Percentiles rank a stretch among this genome's conserved stretches.
Evolutionary conservation across 2,797 vertebrate species (phyloP).

Genomic region (Lithobates sylvaticus): DNA sequence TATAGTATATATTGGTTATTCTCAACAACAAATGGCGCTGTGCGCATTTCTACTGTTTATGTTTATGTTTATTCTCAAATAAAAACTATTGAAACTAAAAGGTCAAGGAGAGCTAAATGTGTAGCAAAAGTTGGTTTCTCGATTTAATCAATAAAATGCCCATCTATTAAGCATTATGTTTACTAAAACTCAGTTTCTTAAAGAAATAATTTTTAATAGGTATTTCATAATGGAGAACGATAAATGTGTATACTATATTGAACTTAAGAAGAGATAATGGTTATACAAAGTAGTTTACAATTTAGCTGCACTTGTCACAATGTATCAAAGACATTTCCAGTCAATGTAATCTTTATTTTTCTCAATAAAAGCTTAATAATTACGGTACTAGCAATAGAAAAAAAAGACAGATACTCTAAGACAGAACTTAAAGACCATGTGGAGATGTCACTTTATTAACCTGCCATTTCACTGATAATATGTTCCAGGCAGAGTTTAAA

Average conservation of each 20-base stretch:
- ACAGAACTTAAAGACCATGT: conserved; percentile 10
- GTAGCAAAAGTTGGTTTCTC: too few relatives aligned
- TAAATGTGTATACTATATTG: background rate
- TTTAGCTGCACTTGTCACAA: background rate
- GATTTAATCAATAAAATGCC: too few relatives aligned
- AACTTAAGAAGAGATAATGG: background rate
- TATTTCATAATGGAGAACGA: background rate
- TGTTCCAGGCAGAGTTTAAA: conserved; percentile 3
- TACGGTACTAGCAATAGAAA: background rate
- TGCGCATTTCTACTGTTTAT: too few relatives aligned
- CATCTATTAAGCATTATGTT: too few relatives aligned
- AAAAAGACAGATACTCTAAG: background rate
- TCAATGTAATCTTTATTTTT: conserved; percentile 9
- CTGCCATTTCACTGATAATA: background rate
- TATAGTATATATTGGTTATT: too few relatives aligned
- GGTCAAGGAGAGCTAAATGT: too few relatives aligned
- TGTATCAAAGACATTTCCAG: conserved; percentile 10
- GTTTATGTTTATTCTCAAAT: too few relatives aligned
- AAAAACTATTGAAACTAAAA: too few relatives aligned
- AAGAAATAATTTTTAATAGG: background rate
- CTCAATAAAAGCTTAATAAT: conserved; percentile 30
- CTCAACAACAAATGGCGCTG: too few relatives aligned
- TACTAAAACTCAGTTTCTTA: background rate
- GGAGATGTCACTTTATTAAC: conserved; percentile 6
- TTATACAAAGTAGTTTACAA: conserved; percentile 4